Evolutionary conservation across 2,888 invertebrate species (phyloP).

Genomic region (Lymantria monacha): DNA sequence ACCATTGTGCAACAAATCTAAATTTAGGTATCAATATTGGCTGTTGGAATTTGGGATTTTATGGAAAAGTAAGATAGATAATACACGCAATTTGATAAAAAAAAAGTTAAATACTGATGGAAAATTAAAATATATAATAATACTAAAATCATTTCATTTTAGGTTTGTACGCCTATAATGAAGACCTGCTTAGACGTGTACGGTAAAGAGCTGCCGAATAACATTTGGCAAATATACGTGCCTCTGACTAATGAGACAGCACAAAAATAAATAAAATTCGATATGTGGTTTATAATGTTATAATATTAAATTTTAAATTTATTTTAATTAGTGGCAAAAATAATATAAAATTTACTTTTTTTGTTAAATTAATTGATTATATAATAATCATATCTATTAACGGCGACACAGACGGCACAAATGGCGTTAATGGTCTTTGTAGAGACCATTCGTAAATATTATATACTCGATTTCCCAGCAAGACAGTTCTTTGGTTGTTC

Average conservation of each 20-base stretch:
- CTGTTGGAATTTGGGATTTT: conserved; percentile 62
- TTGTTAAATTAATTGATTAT: no score
- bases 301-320: no score
- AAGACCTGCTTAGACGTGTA: conserved; percentile 69
- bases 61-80: conserved; percentile 60
- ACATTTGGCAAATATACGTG: conserved; percentile 70
- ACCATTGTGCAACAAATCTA: conserved; percentile 71
- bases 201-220: conserved; percentile 61
- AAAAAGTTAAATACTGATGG: no score
- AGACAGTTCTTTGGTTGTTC: no score
- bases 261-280: background rate
- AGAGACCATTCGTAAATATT: no score
- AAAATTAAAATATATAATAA: no score
- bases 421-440: no score
- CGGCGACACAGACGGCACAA: no score
- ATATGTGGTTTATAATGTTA: background rate
- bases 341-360: no score
- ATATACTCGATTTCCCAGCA: no score
- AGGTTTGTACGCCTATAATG: conserved; percentile 65
- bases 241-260: conserved; percentile 39
- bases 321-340: no score
- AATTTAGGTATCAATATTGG: conserved; percentile 64
- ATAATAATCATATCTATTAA: no score
- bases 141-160: background rate
- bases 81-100: conserved; percentile 3